A percentile compares a stretch with the other conserved stretches of the same genome.
Evolutionary conservation across 2,113 vertebrate species (phyloP).

Genomic region (Scomber scombrus): DNA sequence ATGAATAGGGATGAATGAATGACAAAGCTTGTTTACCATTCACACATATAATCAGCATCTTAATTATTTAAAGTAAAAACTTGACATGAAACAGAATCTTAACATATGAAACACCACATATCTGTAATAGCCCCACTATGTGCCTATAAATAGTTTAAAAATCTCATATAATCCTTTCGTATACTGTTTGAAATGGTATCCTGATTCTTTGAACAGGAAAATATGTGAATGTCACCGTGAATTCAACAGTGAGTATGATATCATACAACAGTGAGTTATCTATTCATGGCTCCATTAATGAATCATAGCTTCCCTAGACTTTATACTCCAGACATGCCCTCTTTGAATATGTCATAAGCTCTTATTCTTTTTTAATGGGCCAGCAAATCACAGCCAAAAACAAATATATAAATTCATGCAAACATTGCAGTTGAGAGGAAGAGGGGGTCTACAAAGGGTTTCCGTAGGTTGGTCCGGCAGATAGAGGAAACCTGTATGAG

Average conservation of each 20-base stretch:
- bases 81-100: conserved; percentile 17
- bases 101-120: conserved; percentile 6
- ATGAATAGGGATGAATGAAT: not conserved
- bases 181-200: conserved; percentile 55
- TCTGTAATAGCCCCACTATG: conserved; percentile 7
- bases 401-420: conserved; percentile 59
- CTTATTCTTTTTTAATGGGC: conserved; percentile 76
- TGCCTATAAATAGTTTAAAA: conserved; percentile 71
- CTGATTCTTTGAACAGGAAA: conserved; percentile 62
- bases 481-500: not conserved
- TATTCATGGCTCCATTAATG: conserved; percentile 84
- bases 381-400: conserved; percentile 70
- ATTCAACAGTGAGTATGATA: conserved; percentile 74
- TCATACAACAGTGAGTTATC: conserved; percentile 75
- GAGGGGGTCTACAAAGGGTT: conserved; percentile 8
- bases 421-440: conserved; percentile 4
- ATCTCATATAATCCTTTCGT: conserved; percentile 53
- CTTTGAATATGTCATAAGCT: conserved; percentile 81
- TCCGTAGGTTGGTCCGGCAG: not conserved
- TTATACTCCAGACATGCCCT: conserved; percentile 79
- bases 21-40: not conserved
- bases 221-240: conserved; percentile 67
- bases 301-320: conserved; percentile 81
- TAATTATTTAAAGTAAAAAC: conserved; percentile 45
- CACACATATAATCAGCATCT: not conserved